Conservation (phyloP, 2,797 vertebrate species). For the Numenius phaeopus region DNA sequence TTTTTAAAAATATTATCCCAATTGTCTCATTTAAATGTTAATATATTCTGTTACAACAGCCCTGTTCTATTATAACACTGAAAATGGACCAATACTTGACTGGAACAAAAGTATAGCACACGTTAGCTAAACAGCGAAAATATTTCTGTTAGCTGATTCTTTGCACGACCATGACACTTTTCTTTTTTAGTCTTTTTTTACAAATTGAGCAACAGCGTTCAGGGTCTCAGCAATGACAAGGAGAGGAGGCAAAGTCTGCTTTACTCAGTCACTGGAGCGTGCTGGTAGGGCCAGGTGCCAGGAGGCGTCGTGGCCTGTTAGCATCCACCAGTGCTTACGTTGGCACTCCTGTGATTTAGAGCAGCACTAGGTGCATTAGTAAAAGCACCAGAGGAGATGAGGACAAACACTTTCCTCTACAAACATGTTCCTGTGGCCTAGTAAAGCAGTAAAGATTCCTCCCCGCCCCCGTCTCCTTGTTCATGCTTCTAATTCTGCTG, state of each 20-base stretch:
- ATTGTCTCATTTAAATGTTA: neutral
- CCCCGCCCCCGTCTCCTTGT: neutral
- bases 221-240: neutral
- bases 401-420: neutral
- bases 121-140: neutral
- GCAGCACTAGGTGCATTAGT: neutral
- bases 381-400: neutral
- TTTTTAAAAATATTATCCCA: neutral
- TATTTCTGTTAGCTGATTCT: neutral
- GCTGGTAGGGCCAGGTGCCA: neutral
- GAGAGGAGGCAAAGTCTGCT: neutral
- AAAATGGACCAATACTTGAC: neutral
- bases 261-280: neutral
- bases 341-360: neutral
- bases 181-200: neutral
- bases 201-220: neutral
- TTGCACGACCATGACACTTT: neutral
- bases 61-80: neutral
- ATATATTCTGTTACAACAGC: neutral
- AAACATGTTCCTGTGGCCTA: neutral
- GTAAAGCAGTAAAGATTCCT: neutral
- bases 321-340: rapidly evolving
- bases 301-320: neutral
- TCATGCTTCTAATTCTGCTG: neutral
- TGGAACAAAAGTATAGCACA: neutral